These are phyloP conservation scores for Masnerella sp. DNA, from an alignment of 2,888 invertebrate species.

Conservation along the genomic window DNA sequence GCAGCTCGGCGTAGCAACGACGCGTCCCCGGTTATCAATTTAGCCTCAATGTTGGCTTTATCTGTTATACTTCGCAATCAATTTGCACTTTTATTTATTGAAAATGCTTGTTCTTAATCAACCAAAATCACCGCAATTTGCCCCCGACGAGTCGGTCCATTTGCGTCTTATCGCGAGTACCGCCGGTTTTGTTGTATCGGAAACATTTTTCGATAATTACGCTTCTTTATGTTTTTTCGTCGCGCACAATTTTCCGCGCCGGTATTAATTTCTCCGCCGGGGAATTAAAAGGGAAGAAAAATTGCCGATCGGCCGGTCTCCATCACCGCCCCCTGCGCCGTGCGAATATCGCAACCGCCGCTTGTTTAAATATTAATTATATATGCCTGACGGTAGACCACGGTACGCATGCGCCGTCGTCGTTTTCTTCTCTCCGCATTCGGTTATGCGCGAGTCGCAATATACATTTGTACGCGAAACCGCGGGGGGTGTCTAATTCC, in stretches of 20 bases:
- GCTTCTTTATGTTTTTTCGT: conserved; percentile 8
- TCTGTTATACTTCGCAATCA: conserved; percentile 37
- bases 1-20: conserved; percentile 28
- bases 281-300: conserved; percentile 24
- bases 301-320: conserved; percentile 15
- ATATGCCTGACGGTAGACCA: conserved; percentile 71
- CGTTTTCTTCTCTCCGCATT: conserved; percentile 25
- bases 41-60: conserved; percentile 34
- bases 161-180: conserved; percentile 15
- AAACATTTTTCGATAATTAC: conserved; percentile 1
- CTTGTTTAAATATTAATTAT: conserved; percentile 76
- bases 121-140: conserved; percentile 45
- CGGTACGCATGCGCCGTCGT: conserved; percentile 69
- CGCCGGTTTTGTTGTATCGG: conserved; percentile 1
- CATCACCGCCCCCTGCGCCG: conserved; percentile 26
- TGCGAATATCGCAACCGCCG: conserved; percentile 18
- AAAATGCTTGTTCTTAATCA: conserved; percentile 41
- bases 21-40: conserved; percentile 39
- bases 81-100: conserved; percentile 44
- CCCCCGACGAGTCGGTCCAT: conserved; percentile 14
- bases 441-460: conserved; percentile 51
- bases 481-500: conserved; percentile 66
- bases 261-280: conserved; percentile 4
- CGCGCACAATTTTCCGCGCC: background rate
- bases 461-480: conserved; percentile 66